These are phyloP conservation scores for Pogonomyrmex barbatus DNA, from an alignment of 1,140 invertebrate species.

Conservation along the genomic window DNA sequence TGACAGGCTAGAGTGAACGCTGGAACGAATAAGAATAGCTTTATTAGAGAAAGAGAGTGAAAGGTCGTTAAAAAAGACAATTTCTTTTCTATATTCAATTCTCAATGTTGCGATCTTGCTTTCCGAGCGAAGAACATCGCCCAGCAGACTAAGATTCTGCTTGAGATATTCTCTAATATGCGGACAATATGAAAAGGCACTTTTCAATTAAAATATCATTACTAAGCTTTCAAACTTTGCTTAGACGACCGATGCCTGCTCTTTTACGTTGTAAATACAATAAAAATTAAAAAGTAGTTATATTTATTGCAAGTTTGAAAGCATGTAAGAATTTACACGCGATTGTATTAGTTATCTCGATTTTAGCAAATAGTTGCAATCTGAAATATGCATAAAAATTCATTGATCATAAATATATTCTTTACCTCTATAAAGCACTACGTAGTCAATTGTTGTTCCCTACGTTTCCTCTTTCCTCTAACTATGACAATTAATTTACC, in stretches of 20 bases:
- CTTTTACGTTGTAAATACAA: conserved; percentile 37
- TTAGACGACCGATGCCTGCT: conserved; percentile 19
- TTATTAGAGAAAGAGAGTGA: background rate
- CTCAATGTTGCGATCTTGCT: conserved; percentile 16
- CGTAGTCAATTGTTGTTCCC: conserved; percentile 44
- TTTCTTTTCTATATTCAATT: conserved; percentile 15
- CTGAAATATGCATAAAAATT: conserved; percentile 51
- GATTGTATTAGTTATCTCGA: conserved; percentile 27
- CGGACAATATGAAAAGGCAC: conserved; percentile 60
- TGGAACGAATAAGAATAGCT: conserved; percentile 19
- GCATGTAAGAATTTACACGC: conserved; percentile 46
- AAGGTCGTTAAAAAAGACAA: conserved; percentile 39
- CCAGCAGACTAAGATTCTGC: conserved; percentile 36
- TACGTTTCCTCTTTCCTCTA: conserved; percentile 37
- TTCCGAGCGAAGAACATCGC: conserved; percentile 11
- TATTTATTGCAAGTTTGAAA: conserved; percentile 49
- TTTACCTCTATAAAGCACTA: conserved; percentile 56
- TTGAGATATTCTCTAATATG: conserved; percentile 50
- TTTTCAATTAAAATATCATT: conserved; percentile 58
- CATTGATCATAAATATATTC: conserved; percentile 52
- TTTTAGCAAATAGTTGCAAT: conserved; percentile 54
- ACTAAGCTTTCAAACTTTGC: conserved; percentile 49
- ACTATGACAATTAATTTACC: conserved; percentile 27
- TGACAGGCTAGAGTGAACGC: conserved; percentile 26
- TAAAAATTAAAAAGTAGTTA: conserved; percentile 49